Conservation (phyloP, 1,140 invertebrate genomes). For the Aphis craccivora region DNA sequence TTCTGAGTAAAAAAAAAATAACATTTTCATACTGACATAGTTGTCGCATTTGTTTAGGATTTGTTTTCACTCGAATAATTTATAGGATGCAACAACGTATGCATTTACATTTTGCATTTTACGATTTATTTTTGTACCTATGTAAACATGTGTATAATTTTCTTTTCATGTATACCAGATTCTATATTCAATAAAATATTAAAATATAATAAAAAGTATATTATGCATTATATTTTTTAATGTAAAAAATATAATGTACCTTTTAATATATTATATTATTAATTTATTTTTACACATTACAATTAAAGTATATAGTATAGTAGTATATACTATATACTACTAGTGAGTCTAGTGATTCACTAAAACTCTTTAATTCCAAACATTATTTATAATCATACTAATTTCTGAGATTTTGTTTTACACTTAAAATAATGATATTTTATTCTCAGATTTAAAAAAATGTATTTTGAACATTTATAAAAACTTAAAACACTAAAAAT, state of each 20-base stretch:
- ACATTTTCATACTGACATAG: background rate
- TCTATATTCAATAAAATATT: too few species aligned
- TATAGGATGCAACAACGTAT: background rate
- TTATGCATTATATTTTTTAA: background rate
- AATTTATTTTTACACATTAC: background rate
- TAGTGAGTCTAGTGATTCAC: too few species aligned
- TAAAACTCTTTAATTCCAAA: too few species aligned
- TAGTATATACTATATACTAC: too few species aligned
- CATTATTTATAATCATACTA: background rate
- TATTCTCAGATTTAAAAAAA: too few species aligned
- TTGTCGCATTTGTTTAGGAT: background rate
- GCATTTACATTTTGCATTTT: too few species aligned
- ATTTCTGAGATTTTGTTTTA: background rate
- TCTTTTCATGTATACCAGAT: background rate
- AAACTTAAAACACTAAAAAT: too few species aligned
- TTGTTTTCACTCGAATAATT: background rate
- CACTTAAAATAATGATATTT: background rate
- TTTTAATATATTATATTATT: background rate
- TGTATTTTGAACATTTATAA: too few species aligned
- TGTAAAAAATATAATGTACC: background rate
- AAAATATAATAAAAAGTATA: too few species aligned
- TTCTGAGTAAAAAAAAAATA: background rate
- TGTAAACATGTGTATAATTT: background rate
- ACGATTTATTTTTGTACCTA: background rate
- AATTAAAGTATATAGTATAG: too few species aligned